Conservation (phyloP, 2,888 invertebrate genomes). For the Agrypnus murinus region DNA sequence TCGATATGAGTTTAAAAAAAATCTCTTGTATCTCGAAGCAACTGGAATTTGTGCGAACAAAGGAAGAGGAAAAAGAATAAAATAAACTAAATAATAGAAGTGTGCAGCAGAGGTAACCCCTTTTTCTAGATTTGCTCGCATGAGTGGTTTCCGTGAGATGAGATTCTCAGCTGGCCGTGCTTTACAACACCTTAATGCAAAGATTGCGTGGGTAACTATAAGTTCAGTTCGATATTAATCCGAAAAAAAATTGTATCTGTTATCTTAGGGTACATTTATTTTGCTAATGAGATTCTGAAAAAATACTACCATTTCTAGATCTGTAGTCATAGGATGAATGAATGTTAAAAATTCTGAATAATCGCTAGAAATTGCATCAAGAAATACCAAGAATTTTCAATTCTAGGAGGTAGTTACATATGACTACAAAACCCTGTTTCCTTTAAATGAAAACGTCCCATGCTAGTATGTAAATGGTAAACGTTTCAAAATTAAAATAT, state of each 20-base stretch:
- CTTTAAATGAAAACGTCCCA: no score
- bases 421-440: no score
- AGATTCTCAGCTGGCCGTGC: constrained; percentile 30
- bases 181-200: constrained; percentile 19
- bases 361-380: no score
- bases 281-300: no score
- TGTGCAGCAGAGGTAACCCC: constrained; percentile 27
- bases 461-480: no score
- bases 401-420: no score
- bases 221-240: not conserved
- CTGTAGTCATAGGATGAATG: no score
- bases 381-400: no score
- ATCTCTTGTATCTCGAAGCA: not conserved
- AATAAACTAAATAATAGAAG: constrained; percentile 16
- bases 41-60: constrained; percentile 29
- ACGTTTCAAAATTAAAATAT: constrained; percentile 40
- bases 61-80: constrained; percentile 12
- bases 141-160: constrained; percentile 42
- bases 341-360: no score
- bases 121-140: constrained; percentile 38
- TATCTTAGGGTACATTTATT: not conserved
- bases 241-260: not conserved
- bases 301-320: no score
- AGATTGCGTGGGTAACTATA: constrained; percentile 20
- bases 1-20: constrained; percentile 7